These are phyloP conservation scores for Grallaria varia DNA, from an alignment of 2,113 vertebrate species.

Conservation along the genomic window DNA sequence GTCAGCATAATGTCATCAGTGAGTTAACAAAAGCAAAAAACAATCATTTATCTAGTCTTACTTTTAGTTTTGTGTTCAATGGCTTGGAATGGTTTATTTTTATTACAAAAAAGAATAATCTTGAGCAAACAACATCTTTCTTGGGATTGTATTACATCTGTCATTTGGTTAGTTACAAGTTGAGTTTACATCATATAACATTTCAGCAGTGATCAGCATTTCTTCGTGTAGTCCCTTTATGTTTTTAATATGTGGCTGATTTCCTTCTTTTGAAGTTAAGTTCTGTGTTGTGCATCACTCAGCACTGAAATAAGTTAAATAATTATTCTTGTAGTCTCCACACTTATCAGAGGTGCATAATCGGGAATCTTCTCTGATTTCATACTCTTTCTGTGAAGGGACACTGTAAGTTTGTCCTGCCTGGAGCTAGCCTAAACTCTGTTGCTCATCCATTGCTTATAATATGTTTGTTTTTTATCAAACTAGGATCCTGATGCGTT, in stretches of 20 bases:
- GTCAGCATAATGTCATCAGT: neutral
- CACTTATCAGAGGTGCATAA: neutral
- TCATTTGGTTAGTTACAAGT: neutral
- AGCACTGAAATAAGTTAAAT: neutral
- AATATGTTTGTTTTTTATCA: neutral
- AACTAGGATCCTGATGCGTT: conserved; percentile 90
- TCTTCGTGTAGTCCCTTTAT: neutral
- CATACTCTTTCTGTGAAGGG: neutral
- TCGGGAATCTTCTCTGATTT: neutral
- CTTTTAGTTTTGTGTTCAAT: neutral
- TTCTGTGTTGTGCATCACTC: neutral
- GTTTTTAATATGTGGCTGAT: neutral
- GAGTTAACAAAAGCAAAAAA: neutral
- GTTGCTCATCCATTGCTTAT: neutral
- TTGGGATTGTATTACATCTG: neutral
- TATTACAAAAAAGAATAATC: neutral
- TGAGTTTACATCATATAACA: neutral
- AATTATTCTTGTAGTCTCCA: too few species aligned
- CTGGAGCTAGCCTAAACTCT: neutral
- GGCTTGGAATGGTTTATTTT: neutral
- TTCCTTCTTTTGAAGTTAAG: neutral
- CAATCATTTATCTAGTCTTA: neutral
- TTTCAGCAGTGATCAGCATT: neutral
- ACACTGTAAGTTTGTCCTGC: neutral
- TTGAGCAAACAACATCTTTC: neutral